Evolutionary conservation across 2,888 invertebrate genomes (phyloP).

Genomic region (Dione vanillae): DNA sequence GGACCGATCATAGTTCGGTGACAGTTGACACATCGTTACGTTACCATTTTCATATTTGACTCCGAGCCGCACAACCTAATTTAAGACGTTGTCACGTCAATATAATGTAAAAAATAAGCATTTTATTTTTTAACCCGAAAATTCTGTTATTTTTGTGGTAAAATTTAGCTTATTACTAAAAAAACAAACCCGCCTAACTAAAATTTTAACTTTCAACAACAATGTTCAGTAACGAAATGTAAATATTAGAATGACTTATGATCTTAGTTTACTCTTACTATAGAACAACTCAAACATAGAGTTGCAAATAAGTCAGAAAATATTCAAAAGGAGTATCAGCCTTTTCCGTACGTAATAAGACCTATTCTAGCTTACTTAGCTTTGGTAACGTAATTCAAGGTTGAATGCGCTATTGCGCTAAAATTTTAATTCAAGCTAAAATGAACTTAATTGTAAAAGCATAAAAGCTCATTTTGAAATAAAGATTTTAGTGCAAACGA

Average conservation of each 20-base stretch:
- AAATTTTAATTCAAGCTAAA: background rate
- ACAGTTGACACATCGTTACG: no score
- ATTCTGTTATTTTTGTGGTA: background rate
- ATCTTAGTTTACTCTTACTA: constrained; percentile 24
- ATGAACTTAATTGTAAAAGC: background rate
- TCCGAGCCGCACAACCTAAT: no score
- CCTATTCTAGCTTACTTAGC: background rate
- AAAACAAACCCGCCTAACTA: background rate
- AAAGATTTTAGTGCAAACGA: background rate
- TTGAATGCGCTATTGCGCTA: constrained; percentile 26
- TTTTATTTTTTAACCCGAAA: background rate
- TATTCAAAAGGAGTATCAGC: background rate
- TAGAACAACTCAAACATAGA: constrained; percentile 20
- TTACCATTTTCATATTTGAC: no score
- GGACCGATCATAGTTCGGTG: no score
- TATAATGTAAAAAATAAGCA: background rate
- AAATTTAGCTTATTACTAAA: background rate
- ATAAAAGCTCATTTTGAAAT: constrained; percentile 3
- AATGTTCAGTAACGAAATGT: constrained; percentile 33
- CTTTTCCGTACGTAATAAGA: background rate
- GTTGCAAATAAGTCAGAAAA: constrained; percentile 23
- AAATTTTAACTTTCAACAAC: constrained; percentile 24
- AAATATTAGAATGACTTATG: constrained; percentile 29
- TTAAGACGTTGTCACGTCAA: no score
- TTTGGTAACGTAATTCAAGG: constrained; percentile 23